These are phyloP conservation scores for Trichoplusia ni DNA, from an alignment of 1,140 invertebrate species.

Conservation along the genomic window DNA sequence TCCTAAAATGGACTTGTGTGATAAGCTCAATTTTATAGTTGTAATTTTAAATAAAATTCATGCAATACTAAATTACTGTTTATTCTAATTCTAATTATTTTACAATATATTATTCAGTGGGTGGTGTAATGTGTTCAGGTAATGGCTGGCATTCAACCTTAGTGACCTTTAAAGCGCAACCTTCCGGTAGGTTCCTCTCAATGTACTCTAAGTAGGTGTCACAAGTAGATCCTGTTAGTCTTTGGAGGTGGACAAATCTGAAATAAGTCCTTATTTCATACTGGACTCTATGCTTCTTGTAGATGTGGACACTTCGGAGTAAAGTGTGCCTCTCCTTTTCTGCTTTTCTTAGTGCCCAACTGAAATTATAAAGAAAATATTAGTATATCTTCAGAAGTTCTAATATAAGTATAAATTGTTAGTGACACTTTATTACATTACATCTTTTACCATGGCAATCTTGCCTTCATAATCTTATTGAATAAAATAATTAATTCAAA, in stretches of 20 bases:
- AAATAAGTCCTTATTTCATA: conserved; percentile 98
- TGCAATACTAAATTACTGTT: conserved; percentile 3
- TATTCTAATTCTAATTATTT: conserved; percentile 22
- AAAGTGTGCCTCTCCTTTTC: conserved; percentile 89
- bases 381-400: background rate
- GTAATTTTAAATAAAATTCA: background rate
- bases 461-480: no score
- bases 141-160: conserved; percentile 86
- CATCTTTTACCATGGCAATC: no score
- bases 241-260: conserved; percentile 90
- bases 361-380: conserved; percentile 71
- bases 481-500: no score
- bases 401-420: background rate
- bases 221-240: conserved; percentile 96
- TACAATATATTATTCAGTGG: conserved; percentile 49
- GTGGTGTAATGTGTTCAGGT: conserved; percentile 81
- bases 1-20: background rate
- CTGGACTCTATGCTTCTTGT: conserved; percentile 97
- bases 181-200: conserved; percentile 98
- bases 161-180: conserved; percentile 96
- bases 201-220: conserved; percentile 98
- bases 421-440: no score
- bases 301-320: conserved; percentile 93
- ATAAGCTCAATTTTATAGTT: conserved; percentile 11
- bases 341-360: conserved; percentile 87